Evolutionary conservation across 2,113 vertebrate genomes (phyloP).

Genomic region (Scalopus aquaticus): DNA sequence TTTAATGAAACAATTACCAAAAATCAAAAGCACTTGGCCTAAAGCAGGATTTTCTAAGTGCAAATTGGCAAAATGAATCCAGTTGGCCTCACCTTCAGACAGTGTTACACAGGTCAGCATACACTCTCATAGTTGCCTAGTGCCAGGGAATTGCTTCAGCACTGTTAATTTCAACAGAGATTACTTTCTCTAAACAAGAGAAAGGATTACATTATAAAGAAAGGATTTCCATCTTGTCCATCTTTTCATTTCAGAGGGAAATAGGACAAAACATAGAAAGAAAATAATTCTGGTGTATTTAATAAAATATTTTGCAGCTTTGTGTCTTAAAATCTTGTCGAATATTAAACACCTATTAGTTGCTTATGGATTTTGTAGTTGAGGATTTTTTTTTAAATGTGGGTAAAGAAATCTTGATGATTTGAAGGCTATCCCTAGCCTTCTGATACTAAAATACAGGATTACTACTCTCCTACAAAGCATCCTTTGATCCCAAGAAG

Average conservation of each 20-base stretch:
- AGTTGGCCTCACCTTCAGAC: not conserved
- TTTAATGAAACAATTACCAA: conserved; percentile 37
- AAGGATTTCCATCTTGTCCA: not conserved
- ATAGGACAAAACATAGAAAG: not conserved
- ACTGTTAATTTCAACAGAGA: not conserved
- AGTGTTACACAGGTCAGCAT: rapidly evolving
- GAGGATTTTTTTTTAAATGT: conserved; percentile 25
- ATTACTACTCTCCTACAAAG: not conserved
- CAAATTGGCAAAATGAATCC: not conserved
- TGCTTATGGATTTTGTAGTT: conserved; percentile 43
- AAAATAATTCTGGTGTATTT: not conserved
- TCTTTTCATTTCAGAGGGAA: not conserved
- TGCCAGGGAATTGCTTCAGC: not conserved
- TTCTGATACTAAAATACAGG: not conserved
- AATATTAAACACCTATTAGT: conserved; percentile 14
- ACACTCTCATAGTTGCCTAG: not conserved
- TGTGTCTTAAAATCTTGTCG: conserved; percentile 17
- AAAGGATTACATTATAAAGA: not conserved
- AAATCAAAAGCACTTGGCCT: not conserved
- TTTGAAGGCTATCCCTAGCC: not conserved
- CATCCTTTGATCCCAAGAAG: not conserved
- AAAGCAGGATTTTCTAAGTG: not conserved
- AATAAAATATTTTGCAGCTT: conserved; percentile 21
- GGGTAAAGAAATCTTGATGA: conserved; percentile 11
- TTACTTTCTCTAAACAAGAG: not conserved